Conservation (phyloP, 1,140 invertebrate genomes). For the Euwallacea fornicatus region DNA sequence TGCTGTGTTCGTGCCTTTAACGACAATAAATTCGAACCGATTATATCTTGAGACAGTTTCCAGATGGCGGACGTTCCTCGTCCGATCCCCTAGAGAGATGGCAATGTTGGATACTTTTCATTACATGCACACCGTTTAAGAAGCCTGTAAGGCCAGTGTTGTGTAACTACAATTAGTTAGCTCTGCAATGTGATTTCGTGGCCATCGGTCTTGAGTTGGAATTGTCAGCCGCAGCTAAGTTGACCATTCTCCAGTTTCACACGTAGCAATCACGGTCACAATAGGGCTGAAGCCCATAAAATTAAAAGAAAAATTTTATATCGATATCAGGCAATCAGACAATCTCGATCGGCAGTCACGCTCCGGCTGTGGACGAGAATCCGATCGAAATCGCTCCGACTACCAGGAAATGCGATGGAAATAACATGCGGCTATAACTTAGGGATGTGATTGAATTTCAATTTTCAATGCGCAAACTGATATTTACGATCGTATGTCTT, state of each 20-base stretch:
- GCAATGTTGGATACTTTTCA: constrained; percentile 29
- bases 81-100: constrained; percentile 31
- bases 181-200: no score
- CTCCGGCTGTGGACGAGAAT: constrained; percentile 21
- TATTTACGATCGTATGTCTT: constrained; percentile 26
- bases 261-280: constrained; percentile 14
- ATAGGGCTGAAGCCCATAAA: constrained; percentile 29
- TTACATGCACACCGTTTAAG: constrained; percentile 12
- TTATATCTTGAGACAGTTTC: constrained; percentile 37
- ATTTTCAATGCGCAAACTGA: constrained; percentile 22
- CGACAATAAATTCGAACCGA: constrained; percentile 31
- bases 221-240: neutral
- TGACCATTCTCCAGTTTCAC: neutral
- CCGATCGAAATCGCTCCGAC: constrained; percentile 34
- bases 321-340: constrained; percentile 12
- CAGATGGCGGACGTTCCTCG: constrained; percentile 33
- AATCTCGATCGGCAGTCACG: constrained; percentile 32
- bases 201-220: no score
- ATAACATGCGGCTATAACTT: constrained; percentile 31
- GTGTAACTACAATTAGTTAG: no score
- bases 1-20: constrained; percentile 29
- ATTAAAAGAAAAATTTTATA: constrained; percentile 32
- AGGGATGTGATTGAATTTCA: constrained; percentile 35
- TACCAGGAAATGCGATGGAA: constrained; percentile 36
- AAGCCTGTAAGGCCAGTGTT: neutral